phyloP scores from a whole-genome alignment of 2,113 vertebrate genomes.

The Phalacrocorax carbo region DNA sequence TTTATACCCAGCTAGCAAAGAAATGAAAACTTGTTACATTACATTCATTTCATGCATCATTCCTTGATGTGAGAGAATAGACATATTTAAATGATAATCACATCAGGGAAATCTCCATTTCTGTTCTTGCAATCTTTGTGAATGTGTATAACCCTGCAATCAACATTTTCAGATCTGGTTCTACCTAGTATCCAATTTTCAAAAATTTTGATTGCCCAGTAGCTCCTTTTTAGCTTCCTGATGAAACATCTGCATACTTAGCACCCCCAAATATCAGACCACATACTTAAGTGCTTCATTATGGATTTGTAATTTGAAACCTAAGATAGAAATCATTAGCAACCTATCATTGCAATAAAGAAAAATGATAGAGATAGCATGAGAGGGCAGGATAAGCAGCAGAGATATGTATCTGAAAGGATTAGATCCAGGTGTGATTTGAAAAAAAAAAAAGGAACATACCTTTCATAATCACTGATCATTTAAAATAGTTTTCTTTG shows the following conservation, averaged over 20 bases:
- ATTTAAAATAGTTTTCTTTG: not conserved
- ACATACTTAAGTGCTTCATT: slow-evolving; percentile 10
- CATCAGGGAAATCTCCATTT: slow-evolving; percentile 9
- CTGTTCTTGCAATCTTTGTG: not conserved
- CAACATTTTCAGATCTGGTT: slow-evolving; percentile 10
- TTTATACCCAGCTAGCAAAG: not conserved
- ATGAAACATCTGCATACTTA: slow-evolving; percentile 18
- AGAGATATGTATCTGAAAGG: not conserved
- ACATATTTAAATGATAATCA: slow-evolving; percentile 38
- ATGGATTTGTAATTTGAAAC: slow-evolving; percentile 7
- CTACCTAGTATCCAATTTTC: slow-evolving; percentile 9
- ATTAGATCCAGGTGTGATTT: not conserved
- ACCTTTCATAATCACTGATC: not conserved
- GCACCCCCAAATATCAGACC: not conserved
- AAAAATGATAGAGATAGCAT: not conserved
- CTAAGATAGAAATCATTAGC: not conserved
- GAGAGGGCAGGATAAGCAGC: not conserved
- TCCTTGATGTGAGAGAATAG: not conserved
- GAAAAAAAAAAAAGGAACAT: not conserved
- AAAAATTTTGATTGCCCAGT: slow-evolving; percentile 37
- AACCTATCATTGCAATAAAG: not conserved
- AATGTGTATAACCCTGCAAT: slow-evolving; percentile 22
- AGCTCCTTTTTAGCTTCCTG: not conserved
- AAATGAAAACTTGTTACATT: not conserved
- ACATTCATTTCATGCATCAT: slow-evolving; percentile 8